Evolutionary conservation across 1,140 invertebrate genomes (phyloP), one percentile per base, ranked within the genome.

Genomic region (Semibalanus balanoides): DNA sequence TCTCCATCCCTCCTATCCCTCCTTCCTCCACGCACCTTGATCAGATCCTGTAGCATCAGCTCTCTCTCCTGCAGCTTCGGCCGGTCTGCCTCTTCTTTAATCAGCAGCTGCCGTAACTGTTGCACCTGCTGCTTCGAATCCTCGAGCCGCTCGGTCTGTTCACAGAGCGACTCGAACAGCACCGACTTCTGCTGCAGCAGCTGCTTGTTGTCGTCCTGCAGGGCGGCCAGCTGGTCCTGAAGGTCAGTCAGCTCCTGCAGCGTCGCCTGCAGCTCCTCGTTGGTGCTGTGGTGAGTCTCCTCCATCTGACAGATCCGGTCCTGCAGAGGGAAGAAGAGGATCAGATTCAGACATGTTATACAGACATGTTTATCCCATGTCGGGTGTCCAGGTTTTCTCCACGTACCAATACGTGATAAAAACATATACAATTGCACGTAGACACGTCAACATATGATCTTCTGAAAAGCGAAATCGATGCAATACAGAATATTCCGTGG

Each of bases 241-340:
- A 97, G 85, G 83, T 97, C 95, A 51, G 92, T 91, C 75, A 97
- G 84, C 84, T 97, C 95, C 80, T 96, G 94, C 71, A 97, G 86
- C 0, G 95, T 97, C 0, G 95, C 95, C 85, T 97, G 94, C 0
- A 97, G 85, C 84, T 97, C 95, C 85, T 97, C 95, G 82, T 93
- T 95, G n/a, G 95, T 97, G 74, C 91, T 90, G 82, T 93, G 92
- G 81, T 93, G 91, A 28, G 90, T 92, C 83, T 93, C 92, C 82
- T 93, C 91, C 91, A 93, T 93, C 84, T 96, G 93, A 79, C 93
- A 86, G 79, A 96, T 95, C 80, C 93, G 89, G 82, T 96, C 94
- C 83, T 76, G 43, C 17, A 3, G 31, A 64, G 51, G 51, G 51
- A 3, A 25, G 51, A 19, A 1, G 51, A 25, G 14, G 51, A 19